Conservation (phyloP, 2,888 invertebrate genomes). For the Limenitis arthemis region DNA sequence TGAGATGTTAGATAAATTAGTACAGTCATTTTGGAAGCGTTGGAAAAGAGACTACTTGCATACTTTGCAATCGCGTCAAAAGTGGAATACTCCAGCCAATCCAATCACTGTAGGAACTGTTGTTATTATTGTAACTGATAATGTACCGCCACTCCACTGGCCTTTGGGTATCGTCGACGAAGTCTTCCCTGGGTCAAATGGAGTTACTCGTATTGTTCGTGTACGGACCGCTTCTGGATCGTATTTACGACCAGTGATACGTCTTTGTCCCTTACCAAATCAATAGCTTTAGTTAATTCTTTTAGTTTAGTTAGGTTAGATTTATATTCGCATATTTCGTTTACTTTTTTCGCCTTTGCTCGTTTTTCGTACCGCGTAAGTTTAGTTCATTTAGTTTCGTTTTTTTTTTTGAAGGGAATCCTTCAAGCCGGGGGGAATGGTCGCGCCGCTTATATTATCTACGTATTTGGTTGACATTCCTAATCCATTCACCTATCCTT, state of each 20-base stretch:
- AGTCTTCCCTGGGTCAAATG: background rate
- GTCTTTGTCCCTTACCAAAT: background rate
- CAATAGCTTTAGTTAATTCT: background rate
- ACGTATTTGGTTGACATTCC: too few species aligned
- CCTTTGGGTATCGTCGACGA: background rate
- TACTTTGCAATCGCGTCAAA: conserved; percentile 4
- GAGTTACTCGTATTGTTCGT: background rate
- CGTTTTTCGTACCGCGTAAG: background rate
- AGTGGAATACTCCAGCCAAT: conserved; percentile 4
- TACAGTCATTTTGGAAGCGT: conserved; percentile 13
- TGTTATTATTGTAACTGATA: too few species aligned
- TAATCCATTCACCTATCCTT: too few species aligned
- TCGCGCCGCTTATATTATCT: background rate
- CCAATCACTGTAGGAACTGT: too few species aligned
- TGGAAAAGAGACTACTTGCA: conserved; percentile 11
- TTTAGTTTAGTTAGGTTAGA: background rate
- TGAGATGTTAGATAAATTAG: conserved; percentile 6
- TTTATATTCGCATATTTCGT: background rate
- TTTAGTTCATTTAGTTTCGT: background rate
- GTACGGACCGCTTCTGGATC: background rate
- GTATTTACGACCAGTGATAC: background rate
- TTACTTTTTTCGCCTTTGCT: too few species aligned
- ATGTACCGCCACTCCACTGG: too few species aligned
- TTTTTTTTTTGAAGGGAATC: background rate
- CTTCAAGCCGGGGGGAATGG: background rate